Conservation (phyloP, 64 coral and sea anemone genomes). For the Stichodactyla mertensii region DNA sequence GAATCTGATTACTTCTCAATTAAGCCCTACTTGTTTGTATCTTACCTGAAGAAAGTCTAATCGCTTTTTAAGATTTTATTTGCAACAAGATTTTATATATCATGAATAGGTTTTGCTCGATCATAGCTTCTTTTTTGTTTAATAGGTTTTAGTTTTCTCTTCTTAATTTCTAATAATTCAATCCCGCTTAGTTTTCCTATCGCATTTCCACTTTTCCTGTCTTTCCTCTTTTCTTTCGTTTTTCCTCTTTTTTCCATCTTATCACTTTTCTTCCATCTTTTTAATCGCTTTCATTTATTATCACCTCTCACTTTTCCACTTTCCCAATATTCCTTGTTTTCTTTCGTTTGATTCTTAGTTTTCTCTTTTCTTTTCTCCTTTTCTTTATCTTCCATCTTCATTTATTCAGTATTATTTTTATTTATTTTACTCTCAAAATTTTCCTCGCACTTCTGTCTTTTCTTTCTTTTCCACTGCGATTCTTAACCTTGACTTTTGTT, state of each 20-base stretch:
- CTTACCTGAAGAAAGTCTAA: neutral
- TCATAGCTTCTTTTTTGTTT: neutral
- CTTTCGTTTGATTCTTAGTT: neutral
- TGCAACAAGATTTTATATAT: too few relatives aligned
- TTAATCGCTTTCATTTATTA: neutral
- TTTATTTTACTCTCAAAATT: neutral
- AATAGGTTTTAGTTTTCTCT: neutral
- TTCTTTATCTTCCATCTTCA: neutral
- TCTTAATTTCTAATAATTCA: too few relatives aligned
- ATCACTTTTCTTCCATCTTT: neutral
- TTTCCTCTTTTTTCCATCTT: neutral
- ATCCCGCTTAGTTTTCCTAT: too few relatives aligned
- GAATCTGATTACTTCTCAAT: neutral
- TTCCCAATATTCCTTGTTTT: neutral
- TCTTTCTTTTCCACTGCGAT: neutral
- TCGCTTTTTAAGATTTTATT: neutral
- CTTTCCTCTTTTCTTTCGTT: neutral
- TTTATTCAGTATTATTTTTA: neutral
- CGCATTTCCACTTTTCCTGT: too few relatives aligned
- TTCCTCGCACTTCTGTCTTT: neutral
- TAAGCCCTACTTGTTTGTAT: neutral
- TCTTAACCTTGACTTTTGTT: too few relatives aligned
- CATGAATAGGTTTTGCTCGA: too few relatives aligned
- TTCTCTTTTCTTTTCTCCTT: neutral
- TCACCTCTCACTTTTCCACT: neutral